Conservation (phyloP, 2,113 vertebrate species). For the Caretta caretta region DNA sequence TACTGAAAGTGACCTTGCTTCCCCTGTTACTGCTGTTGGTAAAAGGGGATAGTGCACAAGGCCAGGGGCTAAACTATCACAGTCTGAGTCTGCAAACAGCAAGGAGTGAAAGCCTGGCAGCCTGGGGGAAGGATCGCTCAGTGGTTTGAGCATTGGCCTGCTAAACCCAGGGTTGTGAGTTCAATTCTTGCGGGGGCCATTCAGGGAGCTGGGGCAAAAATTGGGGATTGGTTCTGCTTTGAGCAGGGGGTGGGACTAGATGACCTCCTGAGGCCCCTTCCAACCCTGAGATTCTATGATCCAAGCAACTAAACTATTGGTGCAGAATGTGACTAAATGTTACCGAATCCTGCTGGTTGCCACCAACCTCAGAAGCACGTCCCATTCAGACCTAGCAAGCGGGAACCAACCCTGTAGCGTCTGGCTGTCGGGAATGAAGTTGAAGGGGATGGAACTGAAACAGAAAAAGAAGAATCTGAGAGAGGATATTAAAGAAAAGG, state of each 20-base stretch:
- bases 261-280: no score
- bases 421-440: neutral
- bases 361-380: neutral
- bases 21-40: neutral
- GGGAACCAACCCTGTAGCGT: neutral
- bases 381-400: neutral
- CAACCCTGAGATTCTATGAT: no score
- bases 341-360: neutral
- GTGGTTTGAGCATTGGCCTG: no score
- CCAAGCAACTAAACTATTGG: neutral
- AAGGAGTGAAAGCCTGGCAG: neutral
- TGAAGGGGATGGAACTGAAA: constrained; percentile 10
- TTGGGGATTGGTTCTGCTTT: no score
- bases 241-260: no score
- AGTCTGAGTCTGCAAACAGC: neutral
- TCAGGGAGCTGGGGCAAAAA: no score
- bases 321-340: no score
- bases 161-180: no score
- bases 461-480: constrained; percentile 7
- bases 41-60: neutral
- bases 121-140: no score
- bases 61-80: no score
- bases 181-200: no score
- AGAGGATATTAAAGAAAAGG: constrained; percentile 30
- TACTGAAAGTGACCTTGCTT: neutral